Conservation (phyloP, 2,113 vertebrate genomes). For the Prietella phreatophila region DNA sequence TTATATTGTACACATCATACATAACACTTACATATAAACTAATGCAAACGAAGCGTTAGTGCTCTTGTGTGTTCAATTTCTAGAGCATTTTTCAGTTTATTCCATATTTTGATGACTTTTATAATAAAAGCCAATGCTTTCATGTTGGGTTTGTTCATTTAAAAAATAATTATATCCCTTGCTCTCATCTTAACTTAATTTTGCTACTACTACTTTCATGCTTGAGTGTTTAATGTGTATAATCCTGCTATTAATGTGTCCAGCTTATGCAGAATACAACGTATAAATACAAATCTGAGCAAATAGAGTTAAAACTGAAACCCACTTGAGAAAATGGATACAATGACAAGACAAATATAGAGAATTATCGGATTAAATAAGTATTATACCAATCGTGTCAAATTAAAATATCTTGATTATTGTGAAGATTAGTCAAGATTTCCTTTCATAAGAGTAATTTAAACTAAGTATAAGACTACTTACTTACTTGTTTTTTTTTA, state of each 20-base stretch:
- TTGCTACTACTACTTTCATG: slow-evolving; percentile 60
- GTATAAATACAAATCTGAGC: background rate
- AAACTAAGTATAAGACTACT: background rate
- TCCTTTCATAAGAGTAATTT: background rate
- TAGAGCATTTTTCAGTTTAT: slow-evolving; percentile 58
- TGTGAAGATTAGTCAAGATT: background rate
- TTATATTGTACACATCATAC: background rate
- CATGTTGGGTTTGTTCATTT: slow-evolving; percentile 71
- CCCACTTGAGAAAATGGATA: background rate
- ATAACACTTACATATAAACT: background rate
- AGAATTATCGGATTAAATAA: background rate
- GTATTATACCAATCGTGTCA: background rate
- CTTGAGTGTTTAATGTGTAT: slow-evolving; percentile 22
- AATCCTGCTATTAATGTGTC: background rate
- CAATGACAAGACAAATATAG: background rate
- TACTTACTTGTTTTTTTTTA: too few relatives aligned
- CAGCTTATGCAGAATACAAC: background rate
- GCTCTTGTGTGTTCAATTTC: slow-evolving; percentile 19
- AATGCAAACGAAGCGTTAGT: background rate
- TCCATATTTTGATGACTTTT: slow-evolving; percentile 64
- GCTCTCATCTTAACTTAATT: background rate
- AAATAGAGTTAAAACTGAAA: background rate
- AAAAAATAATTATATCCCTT: slow-evolving; percentile 61
- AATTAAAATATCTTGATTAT: background rate
- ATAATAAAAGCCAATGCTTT: slow-evolving; percentile 68